A percentile compares a stretch with the other conserved stretches of the same genome.
Evolutionary conservation across 2,888 invertebrate species (phyloP).

Genomic region (Diabrotica balteata): DNA sequence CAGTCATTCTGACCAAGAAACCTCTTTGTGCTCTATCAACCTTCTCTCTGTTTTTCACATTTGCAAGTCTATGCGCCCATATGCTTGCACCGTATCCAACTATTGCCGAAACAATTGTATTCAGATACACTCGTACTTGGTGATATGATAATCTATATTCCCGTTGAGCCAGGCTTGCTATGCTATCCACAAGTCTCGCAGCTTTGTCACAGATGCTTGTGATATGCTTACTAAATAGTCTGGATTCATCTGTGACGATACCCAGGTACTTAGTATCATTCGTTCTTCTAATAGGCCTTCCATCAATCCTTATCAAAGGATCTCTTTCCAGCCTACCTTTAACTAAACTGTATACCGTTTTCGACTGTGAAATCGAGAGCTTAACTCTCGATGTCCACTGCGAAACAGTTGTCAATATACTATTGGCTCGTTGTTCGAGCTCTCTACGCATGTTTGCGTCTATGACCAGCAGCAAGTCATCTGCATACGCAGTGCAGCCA

Average conservation of each 20-base stretch:
- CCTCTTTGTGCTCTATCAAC: constrained; percentile 15
- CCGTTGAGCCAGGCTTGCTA: constrained; percentile 1
- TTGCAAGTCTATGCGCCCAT: constrained; percentile 13
- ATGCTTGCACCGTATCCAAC: constrained; percentile 9
- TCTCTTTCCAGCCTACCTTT: background rate
- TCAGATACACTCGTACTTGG: constrained; percentile 7
- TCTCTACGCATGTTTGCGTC: no score
- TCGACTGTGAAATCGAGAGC: background rate
- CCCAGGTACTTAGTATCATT: constrained; percentile 2
- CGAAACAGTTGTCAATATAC: no score
- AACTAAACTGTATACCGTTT: background rate
- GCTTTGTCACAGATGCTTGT: constrained; percentile 1
- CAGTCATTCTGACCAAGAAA: constrained; percentile 15
- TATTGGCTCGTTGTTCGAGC: no score
- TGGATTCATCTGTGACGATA: background rate
- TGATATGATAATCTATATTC: background rate
- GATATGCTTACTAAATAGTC: background rate
- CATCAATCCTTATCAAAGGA: background rate
- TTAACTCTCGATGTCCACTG: background rate
- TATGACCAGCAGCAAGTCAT: no score
- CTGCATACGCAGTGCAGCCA: no score
- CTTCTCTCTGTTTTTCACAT: background rate
- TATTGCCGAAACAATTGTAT: background rate
- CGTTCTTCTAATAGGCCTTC: background rate
- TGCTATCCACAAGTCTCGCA: background rate